Base-by-base conservation (phyloP, 2,888 invertebrate genomes). In the Marronus borbonicus region DNA sequence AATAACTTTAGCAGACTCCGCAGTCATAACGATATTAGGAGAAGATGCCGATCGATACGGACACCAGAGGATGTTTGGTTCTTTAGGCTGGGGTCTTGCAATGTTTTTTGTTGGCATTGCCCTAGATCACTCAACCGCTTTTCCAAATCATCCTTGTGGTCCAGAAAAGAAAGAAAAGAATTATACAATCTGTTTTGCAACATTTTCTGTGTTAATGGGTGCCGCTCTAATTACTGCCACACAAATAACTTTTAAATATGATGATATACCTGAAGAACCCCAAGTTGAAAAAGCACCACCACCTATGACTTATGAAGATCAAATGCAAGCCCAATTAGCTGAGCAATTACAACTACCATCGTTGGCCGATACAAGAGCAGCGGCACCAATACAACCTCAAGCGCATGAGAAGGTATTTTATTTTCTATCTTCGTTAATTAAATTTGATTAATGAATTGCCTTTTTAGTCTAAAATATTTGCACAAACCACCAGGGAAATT, bases 81-180 rank as follows among this genome's bases (percentile, higher is more conserved):
- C 98, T 20, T 90, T 98, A 77, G 99, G 99, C 64, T 99, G 99
- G 99, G 99, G 98, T 39, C 90, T 99, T 83, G 96, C 99, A 65
- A 99, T 99, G 99, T 99, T 99, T 89, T 95, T 99, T 87, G 98
- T 99, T 79, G 97, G 97, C 79, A 97, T 98, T 84, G 97, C 96
- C 1, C 90, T 99, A 80, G 99, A 99, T 89, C 97, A 98, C 88
- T 98, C 98, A 78, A 98, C 98, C 24, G 95, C 97, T 0, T 99
- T 99, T 89, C 96, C 97, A 31, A 93, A 96, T 84, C 97, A 97
- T 89, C 97, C 97, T 0, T 98, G 98, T 86, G 95, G 93, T 0
- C 96, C 97, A 7, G 96, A 96, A 85, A 92, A 93, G 79, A 94
- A 95, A 86, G 99, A 99, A 89, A 97, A 98, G 88, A 99, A 99